Evolutionary conservation across 2,888 invertebrate species (phyloP).

Genomic region (Cylindroiulus punctatus): DNA sequence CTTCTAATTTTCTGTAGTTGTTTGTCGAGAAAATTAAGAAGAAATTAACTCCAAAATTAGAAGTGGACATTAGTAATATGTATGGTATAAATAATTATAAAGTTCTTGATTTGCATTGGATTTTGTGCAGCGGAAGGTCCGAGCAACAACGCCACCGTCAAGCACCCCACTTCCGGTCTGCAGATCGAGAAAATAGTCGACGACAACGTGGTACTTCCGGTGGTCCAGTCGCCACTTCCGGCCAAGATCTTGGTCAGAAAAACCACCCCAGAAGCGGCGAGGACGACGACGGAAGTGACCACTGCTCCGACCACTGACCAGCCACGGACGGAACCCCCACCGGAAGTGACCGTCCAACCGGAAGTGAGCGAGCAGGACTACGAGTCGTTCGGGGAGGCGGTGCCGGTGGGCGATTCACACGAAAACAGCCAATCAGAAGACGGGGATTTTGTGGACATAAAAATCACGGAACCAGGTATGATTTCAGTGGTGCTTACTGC

Average conservation of each 20-base stretch:
- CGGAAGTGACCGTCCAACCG: constrained; percentile 3
- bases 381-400: constrained; percentile 9
- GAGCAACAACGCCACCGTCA: background rate
- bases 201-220: background rate
- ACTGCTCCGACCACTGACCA: background rate
- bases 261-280: background rate
- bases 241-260: background rate
- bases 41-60: too few species aligned
- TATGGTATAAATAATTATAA: too few species aligned
- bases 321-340: background rate
- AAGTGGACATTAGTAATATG: too few species aligned
- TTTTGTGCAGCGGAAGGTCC: background rate
- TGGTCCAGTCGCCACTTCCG: background rate
- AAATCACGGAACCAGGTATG: background rate
- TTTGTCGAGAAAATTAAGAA: too few species aligned
- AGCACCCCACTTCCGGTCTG: background rate
- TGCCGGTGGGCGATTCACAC: background rate
- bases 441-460: background rate
- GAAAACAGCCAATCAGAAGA: background rate
- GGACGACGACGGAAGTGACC: background rate
- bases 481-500: background rate
- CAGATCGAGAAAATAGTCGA: background rate
- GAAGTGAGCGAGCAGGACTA: constrained; percentile 2
- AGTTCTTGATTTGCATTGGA: too few species aligned
- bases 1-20: too few species aligned